phyloP scores from a whole-genome alignment of 2,888 invertebrate genomes.

The Apodemia hepburni region DNA sequence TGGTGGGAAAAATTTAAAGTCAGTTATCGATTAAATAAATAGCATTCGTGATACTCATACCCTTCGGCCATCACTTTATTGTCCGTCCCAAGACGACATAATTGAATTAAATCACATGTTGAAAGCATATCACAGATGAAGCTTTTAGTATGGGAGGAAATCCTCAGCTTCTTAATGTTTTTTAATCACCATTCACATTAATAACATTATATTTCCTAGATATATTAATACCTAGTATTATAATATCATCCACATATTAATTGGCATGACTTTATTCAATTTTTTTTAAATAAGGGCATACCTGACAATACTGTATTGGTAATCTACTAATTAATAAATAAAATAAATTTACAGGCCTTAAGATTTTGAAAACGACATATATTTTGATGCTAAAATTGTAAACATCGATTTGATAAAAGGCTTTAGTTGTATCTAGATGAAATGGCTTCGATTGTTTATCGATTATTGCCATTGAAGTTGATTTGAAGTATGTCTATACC shows the following conservation, averaged over 20 bases:
- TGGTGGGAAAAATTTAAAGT: conserved; percentile 12
- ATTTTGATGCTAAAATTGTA: not conserved
- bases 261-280: conserved; percentile 29
- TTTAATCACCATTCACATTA: conserved; percentile 22
- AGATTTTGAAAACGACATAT: conserved; percentile 2
- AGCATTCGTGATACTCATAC: conserved; percentile 5
- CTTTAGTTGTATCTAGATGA: conserved; percentile 3
- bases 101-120: conserved; percentile 53
- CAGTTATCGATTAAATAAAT: conserved; percentile 2
- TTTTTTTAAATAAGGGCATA: not conserved
- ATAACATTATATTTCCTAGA: conserved; percentile 13
- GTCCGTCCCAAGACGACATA: conserved; percentile 40
- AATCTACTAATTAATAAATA: conserved; percentile 16
- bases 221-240: conserved; percentile 12
- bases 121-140: conserved; percentile 48
- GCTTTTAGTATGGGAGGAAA: conserved; percentile 27
- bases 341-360: conserved; percentile 9
- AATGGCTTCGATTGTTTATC: not conserved
- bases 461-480: not conserved
- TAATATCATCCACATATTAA: conserved; percentile 19
- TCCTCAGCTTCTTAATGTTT: conserved; percentile 18
- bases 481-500: not conserved
- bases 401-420: not conserved
- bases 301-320: conserved; percentile 28
- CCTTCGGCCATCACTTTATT: conserved; percentile 37